Base-by-base conservation (phyloP, 1,140 invertebrate genomes). In the Scaptodrosophila lebanonensis region DNA sequence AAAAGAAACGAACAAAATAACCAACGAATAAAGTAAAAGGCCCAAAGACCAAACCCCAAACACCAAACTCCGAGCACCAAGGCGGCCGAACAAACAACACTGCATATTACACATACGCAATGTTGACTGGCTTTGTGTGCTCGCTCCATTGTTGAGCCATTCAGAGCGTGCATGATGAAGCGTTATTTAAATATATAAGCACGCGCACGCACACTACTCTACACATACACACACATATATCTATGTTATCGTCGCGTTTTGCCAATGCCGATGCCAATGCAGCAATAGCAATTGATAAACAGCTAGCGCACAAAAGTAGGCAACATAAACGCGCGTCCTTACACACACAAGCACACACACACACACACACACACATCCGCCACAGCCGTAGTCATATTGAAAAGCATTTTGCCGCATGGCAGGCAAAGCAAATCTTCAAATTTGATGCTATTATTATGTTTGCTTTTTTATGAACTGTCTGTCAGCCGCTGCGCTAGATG, bases 111-210 rank as follows among this genome's bases (percentile, higher is more conserved):
- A 73, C 73, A 77, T 77, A 77, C 73, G 73, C 73, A 60, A 59
- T 64, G 63, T 58, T 62, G 58, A 25, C 22, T 25, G 22, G 22
- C 22, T 25, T 25, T 12, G 40, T 43, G 33, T n/a, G 15, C 3
- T 27, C 27, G 44, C 25, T 32, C 40, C 32, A 52, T 18, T 30
- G 22, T 8, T 30, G 17, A 27, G 9, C 29, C 9, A 22, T 13
- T 7, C 6, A 16, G 36, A 8, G 39, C 3, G 50, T 57, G 57
- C 64, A 77, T 77, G 73, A 77, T 77, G 58, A 77, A 77, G 73
- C 79, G 73, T 82, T 77, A 77, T 77, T 77, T 77, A 79, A 77
- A 77, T 73, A 79, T 77, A 82, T 73, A 82, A 25, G 8, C 8
- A 25, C 8, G 22, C 8, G 22, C 8, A 4, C 3, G 3, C 22